A percentile compares a stretch with the other conserved stretches of the same genome.
Conservation (phyloP, 2,797 vertebrate species). For the Anguilla anguilla region DNA sequence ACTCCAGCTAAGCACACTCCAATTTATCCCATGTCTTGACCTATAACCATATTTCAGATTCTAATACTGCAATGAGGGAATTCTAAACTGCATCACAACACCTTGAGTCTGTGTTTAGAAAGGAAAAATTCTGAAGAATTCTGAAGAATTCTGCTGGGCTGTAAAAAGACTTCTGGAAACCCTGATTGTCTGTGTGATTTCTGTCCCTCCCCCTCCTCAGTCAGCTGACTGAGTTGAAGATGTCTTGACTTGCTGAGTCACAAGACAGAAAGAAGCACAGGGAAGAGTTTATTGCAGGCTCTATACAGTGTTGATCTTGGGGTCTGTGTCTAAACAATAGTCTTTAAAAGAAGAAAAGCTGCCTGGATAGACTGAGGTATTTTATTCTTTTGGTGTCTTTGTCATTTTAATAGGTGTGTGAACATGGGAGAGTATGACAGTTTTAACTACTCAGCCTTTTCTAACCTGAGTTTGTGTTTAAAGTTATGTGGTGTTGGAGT, state of each 20-base stretch:
- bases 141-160: not conserved
- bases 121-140: not conserved
- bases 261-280: not conserved
- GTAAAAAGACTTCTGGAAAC: not conserved
- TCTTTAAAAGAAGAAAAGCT: not conserved
- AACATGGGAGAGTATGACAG: not conserved
- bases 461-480: not conserved
- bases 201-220: not conserved
- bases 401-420: not conserved
- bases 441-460: not conserved
- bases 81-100: not conserved
- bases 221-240: not conserved
- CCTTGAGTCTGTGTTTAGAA: not conserved
- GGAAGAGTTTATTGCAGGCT: not conserved
- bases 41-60: not conserved
- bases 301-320: not conserved
- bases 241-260: not conserved
- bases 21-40: not conserved
- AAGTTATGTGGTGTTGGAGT: not conserved
- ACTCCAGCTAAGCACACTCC: not conserved
- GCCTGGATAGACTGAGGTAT: not conserved
- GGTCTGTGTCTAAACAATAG: not conserved
- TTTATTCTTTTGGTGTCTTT: not conserved
- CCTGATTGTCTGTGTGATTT: not conserved
- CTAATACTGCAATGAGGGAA: not conserved